phyloP scores from a whole-genome alignment of 2,113 vertebrate species.

The Apistogramma diplotaenia region DNA sequence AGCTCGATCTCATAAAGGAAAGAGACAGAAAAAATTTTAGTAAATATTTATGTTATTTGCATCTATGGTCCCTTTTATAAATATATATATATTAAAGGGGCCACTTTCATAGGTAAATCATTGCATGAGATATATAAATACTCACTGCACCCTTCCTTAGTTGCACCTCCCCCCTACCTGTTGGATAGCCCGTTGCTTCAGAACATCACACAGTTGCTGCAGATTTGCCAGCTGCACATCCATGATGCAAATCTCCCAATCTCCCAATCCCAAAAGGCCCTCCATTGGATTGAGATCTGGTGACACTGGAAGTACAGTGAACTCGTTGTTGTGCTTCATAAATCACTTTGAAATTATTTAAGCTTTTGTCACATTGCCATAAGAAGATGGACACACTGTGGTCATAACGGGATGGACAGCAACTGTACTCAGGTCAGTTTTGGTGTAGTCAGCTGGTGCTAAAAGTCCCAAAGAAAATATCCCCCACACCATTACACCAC shows the following conservation, averaged over 20 bases:
- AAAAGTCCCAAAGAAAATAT: not conserved
- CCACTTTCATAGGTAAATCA: not conserved
- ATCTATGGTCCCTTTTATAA: rapidly evolving
- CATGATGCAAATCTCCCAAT: not conserved
- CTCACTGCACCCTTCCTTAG: not conserved
- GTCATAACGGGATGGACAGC: not conserved
- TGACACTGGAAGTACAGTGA: not conserved
- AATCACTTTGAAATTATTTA: rapidly evolving
- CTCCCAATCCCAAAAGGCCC: not conserved
- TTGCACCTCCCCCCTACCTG: not conserved
- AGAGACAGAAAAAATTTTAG: not conserved
- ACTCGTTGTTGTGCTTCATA: not conserved
- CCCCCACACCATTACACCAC: not conserved
- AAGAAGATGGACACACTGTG: not conserved
- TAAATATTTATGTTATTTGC: not conserved
- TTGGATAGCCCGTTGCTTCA: not conserved
- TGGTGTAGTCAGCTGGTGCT: not conserved
- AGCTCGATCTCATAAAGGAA: not conserved
- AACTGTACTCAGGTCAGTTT: not conserved
- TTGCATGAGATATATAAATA: rapidly evolving
- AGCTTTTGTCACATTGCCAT: not conserved
- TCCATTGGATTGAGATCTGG: not conserved
- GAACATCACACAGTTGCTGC: not conserved
- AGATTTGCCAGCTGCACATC: too few relatives aligned
- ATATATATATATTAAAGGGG: too few relatives aligned